Evolutionary conservation across 2,797 vertebrate genomes (phyloP).

Genomic region (Otolemur crassicaudatus): DNA sequence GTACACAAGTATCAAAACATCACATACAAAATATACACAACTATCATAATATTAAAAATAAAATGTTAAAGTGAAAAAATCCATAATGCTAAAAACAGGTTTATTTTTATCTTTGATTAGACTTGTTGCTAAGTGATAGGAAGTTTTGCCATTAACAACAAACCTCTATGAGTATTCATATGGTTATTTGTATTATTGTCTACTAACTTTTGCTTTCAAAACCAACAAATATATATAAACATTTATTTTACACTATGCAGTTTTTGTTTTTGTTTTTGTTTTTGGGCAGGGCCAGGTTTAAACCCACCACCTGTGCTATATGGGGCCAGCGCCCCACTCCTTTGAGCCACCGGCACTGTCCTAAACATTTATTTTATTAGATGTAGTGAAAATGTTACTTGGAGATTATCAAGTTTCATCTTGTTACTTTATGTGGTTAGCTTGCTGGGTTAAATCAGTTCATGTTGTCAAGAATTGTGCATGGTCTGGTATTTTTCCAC

Average conservation of each 20-base stretch:
- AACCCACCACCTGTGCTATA: too few species aligned
- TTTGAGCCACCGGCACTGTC: too few species aligned
- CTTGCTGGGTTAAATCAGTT: constrained; percentile 63
- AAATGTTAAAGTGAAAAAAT: neutral
- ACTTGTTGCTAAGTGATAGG: neutral
- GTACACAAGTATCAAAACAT: neutral
- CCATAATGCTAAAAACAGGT: neutral
- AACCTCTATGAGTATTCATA: neutral
- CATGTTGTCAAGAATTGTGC: neutral
- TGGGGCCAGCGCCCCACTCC: too few species aligned
- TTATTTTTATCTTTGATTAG: neutral
- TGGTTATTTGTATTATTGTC: neutral
- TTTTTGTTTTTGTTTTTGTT: too few species aligned
- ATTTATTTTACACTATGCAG: neutral
- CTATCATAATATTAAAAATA: neutral
- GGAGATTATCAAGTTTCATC: constrained; percentile 50
- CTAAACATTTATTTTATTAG: neutral
- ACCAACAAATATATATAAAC: neutral
- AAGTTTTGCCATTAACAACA: neutral
- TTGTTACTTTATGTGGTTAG: neutral
- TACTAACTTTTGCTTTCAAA: neutral
- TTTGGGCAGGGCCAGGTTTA: too few species aligned
- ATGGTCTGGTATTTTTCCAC: neutral
- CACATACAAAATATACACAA: neutral
- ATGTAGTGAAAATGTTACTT: neutral